Conservation (phyloP, 1,140 invertebrate species). For the Ceratina japonica region DNA sequence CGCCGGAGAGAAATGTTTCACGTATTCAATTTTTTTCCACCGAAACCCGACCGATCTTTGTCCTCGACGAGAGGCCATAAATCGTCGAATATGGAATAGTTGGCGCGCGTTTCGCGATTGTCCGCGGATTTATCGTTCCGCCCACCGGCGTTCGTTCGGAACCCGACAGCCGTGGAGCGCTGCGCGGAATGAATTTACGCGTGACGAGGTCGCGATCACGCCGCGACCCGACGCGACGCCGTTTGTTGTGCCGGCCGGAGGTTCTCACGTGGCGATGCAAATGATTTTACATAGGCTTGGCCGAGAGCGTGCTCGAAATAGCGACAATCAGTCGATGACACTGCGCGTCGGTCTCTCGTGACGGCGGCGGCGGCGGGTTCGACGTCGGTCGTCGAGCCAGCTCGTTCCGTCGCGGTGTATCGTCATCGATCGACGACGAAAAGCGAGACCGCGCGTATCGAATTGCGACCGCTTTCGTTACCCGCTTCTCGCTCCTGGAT, state of each 20-base stretch:
- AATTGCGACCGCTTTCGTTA: background rate
- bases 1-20: background rate
- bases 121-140: background rate
- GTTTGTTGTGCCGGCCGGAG: slow-evolving; percentile 31
- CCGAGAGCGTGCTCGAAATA: slow-evolving; percentile 55
- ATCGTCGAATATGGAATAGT: background rate
- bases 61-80: background rate
- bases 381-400: slow-evolving; percentile 44
- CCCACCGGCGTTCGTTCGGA: background rate
- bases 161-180: no score
- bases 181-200: slow-evolving; percentile 15
- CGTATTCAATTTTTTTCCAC: background rate
- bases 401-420: slow-evolving; percentile 13
- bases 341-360: slow-evolving; percentile 38
- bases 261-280: slow-evolving; percentile 51
- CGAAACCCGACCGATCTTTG: background rate
- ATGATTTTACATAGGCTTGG: slow-evolving; percentile 54
- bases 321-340: slow-evolving; percentile 66
- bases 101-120: background rate
- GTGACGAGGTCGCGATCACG: slow-evolving; percentile 42
- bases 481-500: no score
- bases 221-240: slow-evolving; percentile 30
- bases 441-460: background rate
- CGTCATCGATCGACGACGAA: slow-evolving; percentile 48
- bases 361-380: slow-evolving; percentile 21